Conservation (phyloP, 2,797 vertebrate genomes). For the Tapirus indicus region DNA sequence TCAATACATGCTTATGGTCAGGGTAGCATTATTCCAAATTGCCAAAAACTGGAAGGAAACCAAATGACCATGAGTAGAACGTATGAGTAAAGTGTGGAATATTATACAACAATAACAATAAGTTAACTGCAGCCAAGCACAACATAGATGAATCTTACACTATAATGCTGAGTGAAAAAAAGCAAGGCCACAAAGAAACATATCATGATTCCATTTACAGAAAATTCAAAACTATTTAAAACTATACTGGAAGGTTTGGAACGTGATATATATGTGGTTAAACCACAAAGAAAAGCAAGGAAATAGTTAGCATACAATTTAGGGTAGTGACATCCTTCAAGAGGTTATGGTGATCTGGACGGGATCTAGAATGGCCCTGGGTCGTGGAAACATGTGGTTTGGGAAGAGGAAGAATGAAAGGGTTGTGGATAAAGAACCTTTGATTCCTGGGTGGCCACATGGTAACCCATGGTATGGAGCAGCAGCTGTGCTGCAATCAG, state of each 20-base stretch:
- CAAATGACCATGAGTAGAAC: conserved; percentile 1
- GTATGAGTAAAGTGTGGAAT: not conserved
- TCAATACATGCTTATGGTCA: not conserved
- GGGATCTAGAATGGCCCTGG: not conserved
- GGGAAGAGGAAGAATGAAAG: not conserved
- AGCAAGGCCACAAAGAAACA: not conserved
- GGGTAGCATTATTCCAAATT: not conserved
- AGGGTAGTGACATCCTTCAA: not conserved
- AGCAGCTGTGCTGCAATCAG: not conserved
- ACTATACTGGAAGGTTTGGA: not conserved
- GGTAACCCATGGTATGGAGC: not conserved
- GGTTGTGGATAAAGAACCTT: not conserved
- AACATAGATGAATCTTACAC: not conserved
- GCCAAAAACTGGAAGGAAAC: not conserved
- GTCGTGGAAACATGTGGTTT: not conserved
- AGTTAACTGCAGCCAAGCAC: not conserved
- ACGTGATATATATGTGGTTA: not conserved
- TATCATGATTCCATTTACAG: not conserved
- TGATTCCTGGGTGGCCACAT: not conserved
- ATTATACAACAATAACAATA: not conserved
- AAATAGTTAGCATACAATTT: not conserved
- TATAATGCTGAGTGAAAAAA: not conserved
- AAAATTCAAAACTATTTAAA: not conserved
- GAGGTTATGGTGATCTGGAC: not conserved
- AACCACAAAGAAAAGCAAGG: not conserved